Evolutionary conservation across 2,113 vertebrate genomes (phyloP), one percentile per base, ranked within the genome.

Genomic region (Oenanthe oenanthe): DNA sequence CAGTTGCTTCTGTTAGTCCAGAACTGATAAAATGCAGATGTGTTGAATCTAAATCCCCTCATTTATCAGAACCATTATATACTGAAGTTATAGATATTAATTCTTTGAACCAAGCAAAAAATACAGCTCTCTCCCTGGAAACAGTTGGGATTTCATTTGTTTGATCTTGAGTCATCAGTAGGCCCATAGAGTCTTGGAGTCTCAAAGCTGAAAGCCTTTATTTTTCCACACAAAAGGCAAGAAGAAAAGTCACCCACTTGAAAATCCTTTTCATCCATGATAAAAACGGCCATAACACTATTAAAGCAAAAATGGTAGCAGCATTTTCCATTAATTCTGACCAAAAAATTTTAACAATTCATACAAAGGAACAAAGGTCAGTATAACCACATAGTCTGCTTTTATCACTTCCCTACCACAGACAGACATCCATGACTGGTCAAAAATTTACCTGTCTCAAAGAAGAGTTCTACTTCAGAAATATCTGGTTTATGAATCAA

Each of bases 1-100:
- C 22, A 57, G 36, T 47, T 34, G 43, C 81, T 87, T 88, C 45
- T 82, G 34, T 68, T 45, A 63, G 47, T 72, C 67, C 26, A 73
- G 29, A 79, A 79, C 48, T 72, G 77, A 94, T 54, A 73, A 92
- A 91, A 95, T 88, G 80, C 93, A 95, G 73, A 70, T 91, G 89
- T 66, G 42, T 21, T 73, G 32, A 68, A 58, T 31, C 42, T 62
- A 92, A 91, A 72, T 4, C 0, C 19, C 32, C 18, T 73, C 58
- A 73, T 95, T 92, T 82, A 93, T 81, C 68, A 74, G 45, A 85
- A 53, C 43, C 31, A 71, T 77, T 80, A 78, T 68, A 86, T 17
- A 72, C 51, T 67, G 57, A 86, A 92, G 77, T 78, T 91, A 75
- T 1, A 89, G 45, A 74, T 60, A 89, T 48, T 91, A 78, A 91